These are phyloP conservation scores for Poecilia latipinna DNA, from an alignment of 2,113 vertebrate species.

Conservation along the genomic window DNA sequence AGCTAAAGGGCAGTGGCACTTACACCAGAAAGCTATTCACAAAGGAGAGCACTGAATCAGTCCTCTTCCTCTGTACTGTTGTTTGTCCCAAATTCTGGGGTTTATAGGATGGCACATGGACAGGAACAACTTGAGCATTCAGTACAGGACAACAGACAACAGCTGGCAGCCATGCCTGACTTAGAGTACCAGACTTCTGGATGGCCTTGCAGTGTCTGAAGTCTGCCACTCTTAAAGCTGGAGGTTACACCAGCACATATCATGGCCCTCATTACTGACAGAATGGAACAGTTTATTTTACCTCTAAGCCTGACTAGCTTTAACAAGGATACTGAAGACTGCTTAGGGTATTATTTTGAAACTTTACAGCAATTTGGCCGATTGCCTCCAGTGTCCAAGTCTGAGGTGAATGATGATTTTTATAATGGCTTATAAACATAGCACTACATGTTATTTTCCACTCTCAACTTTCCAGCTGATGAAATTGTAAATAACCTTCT, in stretches of 20 bases:
- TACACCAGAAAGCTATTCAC: slow-evolving; percentile 21
- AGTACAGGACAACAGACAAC: slow-evolving; percentile 40
- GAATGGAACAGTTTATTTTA: slow-evolving; percentile 56
- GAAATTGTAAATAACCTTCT: neutral
- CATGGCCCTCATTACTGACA: slow-evolving; percentile 46
- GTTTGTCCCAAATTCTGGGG: slow-evolving; percentile 60
- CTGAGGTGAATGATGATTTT: neutral
- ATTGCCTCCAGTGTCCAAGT: neutral
- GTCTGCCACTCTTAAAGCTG: slow-evolving; percentile 37
- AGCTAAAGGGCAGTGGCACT: slow-evolving; percentile 25
- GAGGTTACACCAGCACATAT: slow-evolving; percentile 44
- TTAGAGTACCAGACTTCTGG: slow-evolving; percentile 46
- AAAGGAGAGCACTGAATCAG: slow-evolving; percentile 43
- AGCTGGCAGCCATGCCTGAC: slow-evolving; percentile 65
- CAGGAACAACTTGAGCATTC: slow-evolving; percentile 34
- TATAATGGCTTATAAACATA: neutral
- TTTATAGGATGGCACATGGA: slow-evolving; percentile 42
- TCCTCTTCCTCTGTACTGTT: slow-evolving; percentile 20
- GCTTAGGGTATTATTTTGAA: slow-evolving; percentile 14
- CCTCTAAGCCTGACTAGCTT: slow-evolving; percentile 34
- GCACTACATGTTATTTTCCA: neutral
- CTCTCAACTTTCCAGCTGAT: neutral
- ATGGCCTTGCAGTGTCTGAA: slow-evolving; percentile 50
- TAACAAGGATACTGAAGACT: slow-evolving; percentile 4
- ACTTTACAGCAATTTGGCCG: slow-evolving; percentile 3